Evolutionary conservation across 2,797 vertebrate species (phyloP).

Genomic region (Pseudopleuronectes americanus): DNA sequence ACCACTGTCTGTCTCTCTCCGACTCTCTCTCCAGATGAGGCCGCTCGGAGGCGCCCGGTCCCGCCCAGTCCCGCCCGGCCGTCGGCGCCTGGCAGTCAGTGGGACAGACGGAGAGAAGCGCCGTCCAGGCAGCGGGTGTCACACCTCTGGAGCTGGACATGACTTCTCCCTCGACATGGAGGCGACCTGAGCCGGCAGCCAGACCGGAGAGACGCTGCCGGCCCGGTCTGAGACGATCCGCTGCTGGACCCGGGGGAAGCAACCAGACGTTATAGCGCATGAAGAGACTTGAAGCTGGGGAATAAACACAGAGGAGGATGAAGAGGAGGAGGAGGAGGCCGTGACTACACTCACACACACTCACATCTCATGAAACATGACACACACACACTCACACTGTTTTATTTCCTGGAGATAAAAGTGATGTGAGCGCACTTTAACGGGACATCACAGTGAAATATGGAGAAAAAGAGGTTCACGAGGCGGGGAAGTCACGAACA

Average conservation of each 20-base stretch:
- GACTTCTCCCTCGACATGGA: slow-evolving; percentile 40
- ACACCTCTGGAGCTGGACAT: slow-evolving; percentile 36
- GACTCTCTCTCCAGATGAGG: slow-evolving; percentile 9
- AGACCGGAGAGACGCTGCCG: slow-evolving; percentile 80
- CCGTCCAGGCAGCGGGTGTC: slow-evolving; percentile 22
- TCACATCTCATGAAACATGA: neutral
- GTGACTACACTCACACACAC: neutral
- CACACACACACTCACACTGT: neutral
- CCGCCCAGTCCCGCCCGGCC: slow-evolving; percentile 41
- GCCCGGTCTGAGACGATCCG: slow-evolving; percentile 48
- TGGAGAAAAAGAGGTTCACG: too few relatives aligned
- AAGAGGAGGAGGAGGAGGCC: neutral
- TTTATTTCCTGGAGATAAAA: neutral
- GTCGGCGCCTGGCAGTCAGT: slow-evolving; percentile 48
- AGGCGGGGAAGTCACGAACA: too few relatives aligned
- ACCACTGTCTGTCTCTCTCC: neutral
- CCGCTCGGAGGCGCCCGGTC: neutral
- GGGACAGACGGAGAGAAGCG: slow-evolving; percentile 23
- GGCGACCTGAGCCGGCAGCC: slow-evolving; percentile 76
- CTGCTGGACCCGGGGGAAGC: slow-evolving; percentile 41
- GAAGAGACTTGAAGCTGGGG: too few relatives aligned
- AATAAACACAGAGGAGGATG: neutral
- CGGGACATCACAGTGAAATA: too few relatives aligned
- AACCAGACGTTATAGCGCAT: too few relatives aligned
- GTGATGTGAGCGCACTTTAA: neutral